phyloP scores from a whole-genome alignment of 2,888 invertebrate species.

The Philonicus albiceps region DNA sequence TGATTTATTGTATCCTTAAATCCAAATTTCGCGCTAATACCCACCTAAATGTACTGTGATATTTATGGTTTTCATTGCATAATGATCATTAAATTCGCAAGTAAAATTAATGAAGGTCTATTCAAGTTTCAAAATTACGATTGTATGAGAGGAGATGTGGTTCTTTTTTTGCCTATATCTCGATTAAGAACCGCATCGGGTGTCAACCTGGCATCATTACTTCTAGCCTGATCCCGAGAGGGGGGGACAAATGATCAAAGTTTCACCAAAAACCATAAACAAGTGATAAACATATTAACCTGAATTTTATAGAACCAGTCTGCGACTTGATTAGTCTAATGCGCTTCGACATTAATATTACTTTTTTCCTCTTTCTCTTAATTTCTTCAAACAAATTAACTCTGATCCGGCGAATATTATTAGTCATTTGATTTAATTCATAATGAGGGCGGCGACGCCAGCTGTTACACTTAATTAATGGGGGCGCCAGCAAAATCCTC shows the following conservation, averaged over 20 bases:
- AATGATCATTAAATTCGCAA: not conserved
- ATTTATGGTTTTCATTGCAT: not conserved
- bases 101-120: not conserved
- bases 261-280: constrained; percentile 1
- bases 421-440: not conserved
- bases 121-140: not conserved
- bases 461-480: not conserved
- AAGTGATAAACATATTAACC: constrained; percentile 15
- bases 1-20: not conserved
- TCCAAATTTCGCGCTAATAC: not conserved
- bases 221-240: not conserved
- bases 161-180: not conserved
- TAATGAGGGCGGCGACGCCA: not conserved
- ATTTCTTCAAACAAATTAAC: not conserved
- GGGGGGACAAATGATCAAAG: not conserved
- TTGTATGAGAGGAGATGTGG: not conserved
- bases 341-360: not conserved
- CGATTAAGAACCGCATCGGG: not conserved
- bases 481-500: not conserved
- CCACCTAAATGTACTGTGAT: not conserved
- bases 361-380: not conserved
- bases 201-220: not conserved
- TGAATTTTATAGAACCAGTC: constrained; percentile 20
- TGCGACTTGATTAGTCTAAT: not conserved
- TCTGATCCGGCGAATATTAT: not conserved